phyloP scores from a whole-genome alignment of 1,140 invertebrate genomes.

The Drosophila seguyi region DNA sequence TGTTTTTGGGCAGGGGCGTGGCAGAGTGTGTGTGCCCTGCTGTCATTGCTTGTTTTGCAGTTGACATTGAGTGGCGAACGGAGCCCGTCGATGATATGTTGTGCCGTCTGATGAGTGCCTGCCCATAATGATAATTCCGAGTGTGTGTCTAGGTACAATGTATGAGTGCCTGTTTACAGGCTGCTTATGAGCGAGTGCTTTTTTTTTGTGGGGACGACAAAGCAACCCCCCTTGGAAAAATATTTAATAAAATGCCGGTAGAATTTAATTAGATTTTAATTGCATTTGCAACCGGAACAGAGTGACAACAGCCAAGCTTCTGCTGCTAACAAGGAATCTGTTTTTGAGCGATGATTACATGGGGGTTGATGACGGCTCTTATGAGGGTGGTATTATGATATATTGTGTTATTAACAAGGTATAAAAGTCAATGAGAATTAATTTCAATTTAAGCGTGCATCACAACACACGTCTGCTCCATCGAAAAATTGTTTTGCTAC shows the following conservation, averaged over 20 bases:
- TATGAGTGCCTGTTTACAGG: constrained; percentile 80
- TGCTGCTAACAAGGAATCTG: constrained; percentile 40
- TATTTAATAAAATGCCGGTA: constrained; percentile 78
- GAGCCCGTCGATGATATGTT: constrained; percentile 75
- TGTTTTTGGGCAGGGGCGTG: constrained; percentile 42
- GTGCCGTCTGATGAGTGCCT: constrained; percentile 59
- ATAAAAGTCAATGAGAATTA: constrained; percentile 26
- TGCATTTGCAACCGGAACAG: constrained; percentile 63
- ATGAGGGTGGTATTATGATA: constrained; percentile 48
- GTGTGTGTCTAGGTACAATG: constrained; percentile 51
- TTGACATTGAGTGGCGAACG: constrained; percentile 77
- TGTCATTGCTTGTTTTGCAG: constrained; percentile 80
- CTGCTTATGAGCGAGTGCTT: constrained; percentile 55
- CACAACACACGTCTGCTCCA: constrained; percentile 13
- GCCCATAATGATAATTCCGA: constrained; percentile 61
- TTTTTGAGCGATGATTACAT: constrained; percentile 43
- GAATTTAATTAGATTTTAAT: constrained; percentile 83
- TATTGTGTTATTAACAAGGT: constrained; percentile 41
- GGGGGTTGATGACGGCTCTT: constrained; percentile 12
- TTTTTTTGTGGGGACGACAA: background rate
- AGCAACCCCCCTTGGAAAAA: constrained; percentile 36
- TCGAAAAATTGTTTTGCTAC: background rate
- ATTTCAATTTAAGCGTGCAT: constrained; percentile 18
- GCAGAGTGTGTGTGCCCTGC: constrained; percentile 54
- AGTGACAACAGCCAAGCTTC: constrained; percentile 25